Percentiles rank a stretch among this genome's conserved stretches.
phyloP scores from a whole-genome alignment of 2,113 vertebrate genomes.

The Lucifuga dentata region DNA sequence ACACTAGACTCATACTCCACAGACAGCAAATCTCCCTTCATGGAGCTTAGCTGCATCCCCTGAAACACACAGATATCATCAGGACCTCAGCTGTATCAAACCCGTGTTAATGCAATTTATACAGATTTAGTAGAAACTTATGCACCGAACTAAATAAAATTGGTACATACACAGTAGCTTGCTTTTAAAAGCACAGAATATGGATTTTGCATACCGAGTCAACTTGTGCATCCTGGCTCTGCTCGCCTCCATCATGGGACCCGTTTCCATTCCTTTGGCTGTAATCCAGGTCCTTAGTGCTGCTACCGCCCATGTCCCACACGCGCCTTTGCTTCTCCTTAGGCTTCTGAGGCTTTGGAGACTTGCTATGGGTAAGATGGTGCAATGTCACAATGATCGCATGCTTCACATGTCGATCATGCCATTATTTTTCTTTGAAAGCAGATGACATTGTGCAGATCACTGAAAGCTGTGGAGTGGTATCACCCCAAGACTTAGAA shows the following conservation, averaged over 20 bases:
- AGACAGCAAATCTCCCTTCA: constrained; percentile 89
- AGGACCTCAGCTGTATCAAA: neutral
- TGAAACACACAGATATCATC: constrained; percentile 32
- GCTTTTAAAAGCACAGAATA: too few species aligned
- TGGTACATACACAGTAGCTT: too few species aligned
- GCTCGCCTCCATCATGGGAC: constrained; percentile 51
- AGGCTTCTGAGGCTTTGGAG: constrained; percentile 89
- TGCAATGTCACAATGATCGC: too few species aligned
- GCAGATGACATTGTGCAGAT: too few species aligned
- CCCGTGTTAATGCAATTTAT: neutral
- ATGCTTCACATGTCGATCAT: too few species aligned
- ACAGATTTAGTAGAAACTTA: neutral
- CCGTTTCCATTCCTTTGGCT: constrained; percentile 80
- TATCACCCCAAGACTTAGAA: too few species aligned
- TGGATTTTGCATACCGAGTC: constrained; percentile 64
- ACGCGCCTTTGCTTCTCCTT: constrained; percentile 90
- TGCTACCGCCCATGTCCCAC: constrained; percentile 88
- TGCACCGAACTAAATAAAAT: too few species aligned
- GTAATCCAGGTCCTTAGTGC: constrained; percentile 91
- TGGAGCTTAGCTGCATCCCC: constrained; percentile 74
- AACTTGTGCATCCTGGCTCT: constrained; percentile 72
- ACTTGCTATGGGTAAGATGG: constrained; percentile 79
- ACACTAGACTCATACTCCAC: constrained; percentile 93
- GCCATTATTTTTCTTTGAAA: too few species aligned
- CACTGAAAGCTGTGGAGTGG: too few species aligned